These are phyloP conservation scores for Spisula subtruncata DNA, from an alignment of 2,888 invertebrate genomes.

Conservation along the genomic window DNA sequence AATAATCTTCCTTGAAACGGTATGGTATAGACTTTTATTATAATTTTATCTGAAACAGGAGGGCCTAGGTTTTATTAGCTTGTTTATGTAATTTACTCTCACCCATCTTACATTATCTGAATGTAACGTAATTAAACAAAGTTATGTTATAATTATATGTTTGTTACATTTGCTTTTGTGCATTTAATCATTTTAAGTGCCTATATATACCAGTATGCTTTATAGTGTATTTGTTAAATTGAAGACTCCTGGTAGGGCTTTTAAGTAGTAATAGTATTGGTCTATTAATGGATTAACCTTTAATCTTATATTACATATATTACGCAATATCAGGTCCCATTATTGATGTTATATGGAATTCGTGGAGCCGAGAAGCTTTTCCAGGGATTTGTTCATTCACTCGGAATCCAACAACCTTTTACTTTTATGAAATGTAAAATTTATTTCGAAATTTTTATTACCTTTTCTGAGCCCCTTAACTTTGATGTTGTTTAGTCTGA, in stretches of 20 bases:
- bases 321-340: background rate
- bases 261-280: background rate
- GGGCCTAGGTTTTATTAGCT: constrained; percentile 3
- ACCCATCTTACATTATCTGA: no score
- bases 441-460: background rate
- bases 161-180: background rate
- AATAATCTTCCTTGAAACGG: background rate
- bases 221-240: background rate
- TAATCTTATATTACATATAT: background rate
- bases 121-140: no score
- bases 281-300: background rate
- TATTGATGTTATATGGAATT: background rate
- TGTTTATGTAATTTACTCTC: background rate
- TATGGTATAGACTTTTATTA: constrained; percentile 3
- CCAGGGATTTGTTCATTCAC: background rate
- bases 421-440: constrained; percentile 3
- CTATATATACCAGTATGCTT: background rate
- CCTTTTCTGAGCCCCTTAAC: background rate
- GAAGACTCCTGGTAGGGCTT: background rate
- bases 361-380: background rate
- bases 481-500: background rate
- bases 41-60: background rate
- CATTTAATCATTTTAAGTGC: background rate
- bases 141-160: background rate
- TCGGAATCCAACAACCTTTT: background rate